These are phyloP conservation scores for Branchinecta lindahli DNA, from an alignment of 1,140 invertebrate species.

Conservation along the genomic window DNA sequence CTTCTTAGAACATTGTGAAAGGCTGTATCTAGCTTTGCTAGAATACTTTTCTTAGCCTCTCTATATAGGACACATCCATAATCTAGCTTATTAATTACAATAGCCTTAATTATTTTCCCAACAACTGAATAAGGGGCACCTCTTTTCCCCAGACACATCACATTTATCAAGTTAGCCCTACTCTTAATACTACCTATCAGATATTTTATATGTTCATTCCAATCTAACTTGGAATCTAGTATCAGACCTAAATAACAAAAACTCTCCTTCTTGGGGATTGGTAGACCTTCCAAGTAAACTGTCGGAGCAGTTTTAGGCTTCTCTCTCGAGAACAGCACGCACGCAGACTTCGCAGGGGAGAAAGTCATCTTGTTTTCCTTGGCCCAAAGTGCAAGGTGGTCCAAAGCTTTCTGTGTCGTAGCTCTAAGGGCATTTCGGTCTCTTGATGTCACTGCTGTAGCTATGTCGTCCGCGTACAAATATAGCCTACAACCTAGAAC, in stretches of 20 bases:
- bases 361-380: background rate
- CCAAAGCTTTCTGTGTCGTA: background rate
- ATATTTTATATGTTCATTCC: background rate
- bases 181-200: background rate
- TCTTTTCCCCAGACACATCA: background rate
- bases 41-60: background rate
- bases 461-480: background rate
- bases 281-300: background rate
- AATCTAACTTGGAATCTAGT: background rate
- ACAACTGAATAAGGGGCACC: background rate
- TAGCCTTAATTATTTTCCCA: background rate
- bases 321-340: background rate
- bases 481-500: background rate
- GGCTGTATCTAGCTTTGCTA: background rate
- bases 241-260: background rate
- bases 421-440: background rate
- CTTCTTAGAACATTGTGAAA: background rate
- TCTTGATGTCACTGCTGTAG: background rate
- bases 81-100: background rate
- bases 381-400: background rate
- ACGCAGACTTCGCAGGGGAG: background rate
- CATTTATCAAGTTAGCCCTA: constrained; percentile 1
- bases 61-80: background rate
- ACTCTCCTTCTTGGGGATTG: background rate
- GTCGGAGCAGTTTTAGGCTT: background rate